These are phyloP conservation scores for Cynopterus sphinx DNA, from an alignment of 2,797 vertebrate species.

Conservation along the genomic window DNA sequence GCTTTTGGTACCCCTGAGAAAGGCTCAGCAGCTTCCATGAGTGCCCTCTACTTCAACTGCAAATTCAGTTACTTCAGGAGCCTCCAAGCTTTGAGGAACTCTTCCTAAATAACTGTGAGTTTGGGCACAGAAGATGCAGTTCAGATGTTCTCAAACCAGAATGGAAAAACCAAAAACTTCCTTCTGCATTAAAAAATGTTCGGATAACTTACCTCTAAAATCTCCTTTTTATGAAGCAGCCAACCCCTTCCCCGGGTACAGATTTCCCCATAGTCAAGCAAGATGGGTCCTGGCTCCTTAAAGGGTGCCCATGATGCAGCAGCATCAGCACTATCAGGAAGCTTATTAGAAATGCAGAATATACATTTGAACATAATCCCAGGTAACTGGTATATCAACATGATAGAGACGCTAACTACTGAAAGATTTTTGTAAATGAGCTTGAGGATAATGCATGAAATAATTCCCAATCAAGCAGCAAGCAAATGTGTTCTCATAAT, in stretches of 20 bases:
- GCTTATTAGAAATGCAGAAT: background rate
- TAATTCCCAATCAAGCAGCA: background rate
- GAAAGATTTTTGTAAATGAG: slow-evolving; percentile 41
- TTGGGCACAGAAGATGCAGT: background rate
- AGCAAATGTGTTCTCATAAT: background rate
- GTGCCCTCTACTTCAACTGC: background rate
- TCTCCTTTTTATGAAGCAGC: background rate
- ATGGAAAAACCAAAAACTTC: background rate
- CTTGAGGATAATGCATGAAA: background rate
- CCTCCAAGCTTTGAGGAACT: background rate
- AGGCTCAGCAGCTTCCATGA: background rate
- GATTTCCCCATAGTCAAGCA: background rate
- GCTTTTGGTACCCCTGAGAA: background rate
- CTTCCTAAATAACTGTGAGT: background rate
- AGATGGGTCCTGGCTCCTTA: background rate
- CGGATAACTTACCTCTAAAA: background rate
- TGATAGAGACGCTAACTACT: background rate
- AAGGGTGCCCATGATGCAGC: background rate
- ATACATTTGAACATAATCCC: background rate
- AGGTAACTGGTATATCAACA: background rate
- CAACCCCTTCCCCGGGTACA: background rate
- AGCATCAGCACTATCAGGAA: background rate
- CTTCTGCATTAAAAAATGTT: background rate
- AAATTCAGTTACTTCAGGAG: background rate
- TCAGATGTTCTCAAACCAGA: background rate